These are phyloP conservation scores for Adineta ricciae DNA, from an alignment of 2,888 invertebrate genomes.

Conservation along the genomic window DNA sequence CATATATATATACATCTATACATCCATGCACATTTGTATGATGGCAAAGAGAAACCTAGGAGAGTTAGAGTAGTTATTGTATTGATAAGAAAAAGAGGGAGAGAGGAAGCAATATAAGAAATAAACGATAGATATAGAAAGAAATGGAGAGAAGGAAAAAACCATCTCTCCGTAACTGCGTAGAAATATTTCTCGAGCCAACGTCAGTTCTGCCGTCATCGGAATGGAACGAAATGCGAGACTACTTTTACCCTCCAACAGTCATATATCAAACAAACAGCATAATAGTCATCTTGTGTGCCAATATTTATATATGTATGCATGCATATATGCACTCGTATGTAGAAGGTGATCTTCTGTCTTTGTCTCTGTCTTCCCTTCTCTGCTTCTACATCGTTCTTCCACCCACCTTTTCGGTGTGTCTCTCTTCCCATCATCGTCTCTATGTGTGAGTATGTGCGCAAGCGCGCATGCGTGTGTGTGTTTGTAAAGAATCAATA, in stretches of 20 bases:
- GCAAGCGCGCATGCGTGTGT: conserved; percentile 4
- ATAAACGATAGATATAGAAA: neutral
- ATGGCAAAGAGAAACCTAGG: neutral
- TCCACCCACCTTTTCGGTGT: neutral
- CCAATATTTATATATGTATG: neutral
- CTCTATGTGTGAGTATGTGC: neutral
- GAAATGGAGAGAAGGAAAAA: neutral
- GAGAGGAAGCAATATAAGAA: neutral
- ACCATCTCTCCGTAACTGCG: neutral
- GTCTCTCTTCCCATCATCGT: neutral
- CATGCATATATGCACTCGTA: too few relatives aligned
- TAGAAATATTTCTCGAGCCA: neutral
- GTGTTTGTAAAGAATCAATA: conserved; percentile 9
- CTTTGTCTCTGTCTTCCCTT: neutral
- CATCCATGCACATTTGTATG: neutral
- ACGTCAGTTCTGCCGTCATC: neutral
- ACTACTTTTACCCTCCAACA: neutral
- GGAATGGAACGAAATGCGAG: neutral
- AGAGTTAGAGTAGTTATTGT: neutral
- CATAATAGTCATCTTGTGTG: neutral
- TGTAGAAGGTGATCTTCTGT: neutral
- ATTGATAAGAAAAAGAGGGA: neutral
- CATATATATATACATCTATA: neutral
- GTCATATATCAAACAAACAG: neutral
- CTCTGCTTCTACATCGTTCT: neutral